Base-by-base conservation (phyloP, 2,113 vertebrate genomes). In the Halichoerus grypus region DNA sequence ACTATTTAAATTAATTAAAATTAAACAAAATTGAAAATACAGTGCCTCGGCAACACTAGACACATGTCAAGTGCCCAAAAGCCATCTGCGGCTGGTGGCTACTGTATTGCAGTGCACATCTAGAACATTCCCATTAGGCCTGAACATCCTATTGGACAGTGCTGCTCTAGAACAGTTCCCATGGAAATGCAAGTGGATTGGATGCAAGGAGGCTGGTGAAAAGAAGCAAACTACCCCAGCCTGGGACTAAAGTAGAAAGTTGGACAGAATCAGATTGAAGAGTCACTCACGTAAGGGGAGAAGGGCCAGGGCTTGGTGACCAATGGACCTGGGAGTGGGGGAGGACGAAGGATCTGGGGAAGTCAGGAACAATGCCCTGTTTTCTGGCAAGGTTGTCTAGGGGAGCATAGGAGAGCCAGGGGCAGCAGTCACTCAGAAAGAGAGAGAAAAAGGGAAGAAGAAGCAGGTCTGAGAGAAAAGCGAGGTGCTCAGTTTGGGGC, bases 1-100 rank as follows among this genome's bases (percentile, higher is more conserved):
- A 15, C 57, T 74, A 39, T 71, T 81, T 57, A 69, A 61, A 84
- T 72, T 69, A 36, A 84, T 57, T 26, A 61, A 85, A 95, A 86
- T 51, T 33, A 53, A 55, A 26, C 36, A 8, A 7, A 92, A 93
- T 24, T 42, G 39, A 24, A 57, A 65, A n/a, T 46, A 26, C 19
- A 53, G 15, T 39, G 57, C 33, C 36, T 96, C n/a, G 2, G 26
- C 31, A 39, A 5, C 42, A 63, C 26, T 14, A 19, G 26, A 12
- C 59, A 67, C 57, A 72, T n/a, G 6, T 80, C 77, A 59, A 67
- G 36, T 57, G 19, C 49, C 69, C 1, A 1, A 3, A 0, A 36
- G 55, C 42, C 53, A 28, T 53, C 31, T 2, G 53, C 22, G 28
- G 26, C 86, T 67, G 11, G 31, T 18, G 10, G 57, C 67, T 49